Evolutionary conservation across 2,888 invertebrate species (phyloP).

Genomic region (Tenthredo notha): DNA sequence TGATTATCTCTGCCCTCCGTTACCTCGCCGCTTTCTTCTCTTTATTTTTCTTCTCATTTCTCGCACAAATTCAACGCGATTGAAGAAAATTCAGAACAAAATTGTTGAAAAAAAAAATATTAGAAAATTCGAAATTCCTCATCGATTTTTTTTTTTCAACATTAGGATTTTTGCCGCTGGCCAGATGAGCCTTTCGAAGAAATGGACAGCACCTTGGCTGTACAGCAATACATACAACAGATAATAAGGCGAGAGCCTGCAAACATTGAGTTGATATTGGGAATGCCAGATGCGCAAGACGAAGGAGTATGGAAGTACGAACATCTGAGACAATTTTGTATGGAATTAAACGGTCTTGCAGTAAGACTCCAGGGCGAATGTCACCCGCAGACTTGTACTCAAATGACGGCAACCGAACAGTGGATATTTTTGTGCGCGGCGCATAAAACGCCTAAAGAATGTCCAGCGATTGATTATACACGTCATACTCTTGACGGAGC

Average conservation of each 20-base stretch:
- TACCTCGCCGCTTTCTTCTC: no score
- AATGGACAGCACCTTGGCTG: slow-evolving; percentile 99
- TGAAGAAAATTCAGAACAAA: not conserved
- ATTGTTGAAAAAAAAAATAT: not conserved
- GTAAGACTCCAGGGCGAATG: slow-evolving; percentile 98
- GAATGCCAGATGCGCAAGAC: slow-evolving; percentile 98
- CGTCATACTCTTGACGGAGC: slow-evolving; percentile 99
- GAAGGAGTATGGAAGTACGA: slow-evolving; percentile 99
- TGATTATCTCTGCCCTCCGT: not conserved
- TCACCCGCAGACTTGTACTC: slow-evolving; percentile 97
- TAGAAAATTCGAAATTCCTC: not conserved
- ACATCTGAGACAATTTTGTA: slow-evolving; percentile 98
- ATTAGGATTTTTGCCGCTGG: slow-evolving; percentile 97
- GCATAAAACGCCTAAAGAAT: slow-evolving; percentile 99
- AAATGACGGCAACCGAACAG: slow-evolving; percentile 99
- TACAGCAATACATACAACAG: slow-evolving; percentile 99
- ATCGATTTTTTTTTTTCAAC: not conserved
- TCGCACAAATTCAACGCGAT: not conserved
- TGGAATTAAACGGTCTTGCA: slow-evolving; percentile 99
- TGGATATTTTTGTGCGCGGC: slow-evolving; percentile 99
- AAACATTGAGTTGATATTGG: slow-evolving; percentile 95
- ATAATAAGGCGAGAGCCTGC: slow-evolving; percentile 95
- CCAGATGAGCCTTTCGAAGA: slow-evolving; percentile 99
- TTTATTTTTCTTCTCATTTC: not conserved
- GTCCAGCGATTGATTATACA: slow-evolving; percentile 99